Evolutionary conservation across 2,113 vertebrate genomes (phyloP).

Genomic region (Lucifuga dentata): DNA sequence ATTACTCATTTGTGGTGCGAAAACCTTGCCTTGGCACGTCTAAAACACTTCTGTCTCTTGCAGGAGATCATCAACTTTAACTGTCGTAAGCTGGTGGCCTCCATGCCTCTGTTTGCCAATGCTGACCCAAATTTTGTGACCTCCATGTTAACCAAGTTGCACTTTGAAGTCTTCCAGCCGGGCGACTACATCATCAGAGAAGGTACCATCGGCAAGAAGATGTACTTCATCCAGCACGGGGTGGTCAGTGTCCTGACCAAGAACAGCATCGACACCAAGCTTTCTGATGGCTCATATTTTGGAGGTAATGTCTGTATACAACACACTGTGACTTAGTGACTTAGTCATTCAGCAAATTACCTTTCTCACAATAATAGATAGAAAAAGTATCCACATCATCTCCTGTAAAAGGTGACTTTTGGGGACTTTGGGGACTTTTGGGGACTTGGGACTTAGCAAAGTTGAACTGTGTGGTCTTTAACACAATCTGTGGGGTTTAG

Average conservation of each 20-base stretch:
- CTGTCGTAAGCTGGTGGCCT: constrained; percentile 96
- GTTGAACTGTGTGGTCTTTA: constrained; percentile 63
- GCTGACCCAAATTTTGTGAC: constrained; percentile 98
- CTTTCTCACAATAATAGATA: constrained; percentile 63
- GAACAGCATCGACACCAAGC: constrained; percentile 95
- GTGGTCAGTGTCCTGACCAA: constrained; percentile 96
- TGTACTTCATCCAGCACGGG: constrained; percentile 99
- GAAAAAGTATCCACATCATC: constrained; percentile 71
- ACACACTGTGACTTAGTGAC: constrained; percentile 62
- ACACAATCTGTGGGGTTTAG: constrained; percentile 59
- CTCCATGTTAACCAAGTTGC: constrained; percentile 96
- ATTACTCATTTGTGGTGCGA: background rate
- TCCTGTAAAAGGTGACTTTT: too few species aligned
- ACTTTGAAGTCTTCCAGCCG: constrained; percentile 96
- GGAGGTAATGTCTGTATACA: constrained; percentile 85
- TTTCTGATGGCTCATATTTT: constrained; percentile 97
- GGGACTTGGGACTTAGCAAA: constrained; percentile 60
- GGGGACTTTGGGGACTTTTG: too few species aligned
- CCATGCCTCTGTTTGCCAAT: constrained; percentile 97
- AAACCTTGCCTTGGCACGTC: background rate
- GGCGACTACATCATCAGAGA: constrained; percentile 95
- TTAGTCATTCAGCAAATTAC: constrained; percentile 80
- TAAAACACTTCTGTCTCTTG: constrained; percentile 2
- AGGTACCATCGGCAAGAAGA: constrained; percentile 97
- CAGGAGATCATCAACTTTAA: constrained; percentile 99